A percentile compares a stretch with the other conserved stretches of the same genome.
Conservation (phyloP, 2,888 invertebrate genomes). For the Rotaria magnacalcarata region DNA sequence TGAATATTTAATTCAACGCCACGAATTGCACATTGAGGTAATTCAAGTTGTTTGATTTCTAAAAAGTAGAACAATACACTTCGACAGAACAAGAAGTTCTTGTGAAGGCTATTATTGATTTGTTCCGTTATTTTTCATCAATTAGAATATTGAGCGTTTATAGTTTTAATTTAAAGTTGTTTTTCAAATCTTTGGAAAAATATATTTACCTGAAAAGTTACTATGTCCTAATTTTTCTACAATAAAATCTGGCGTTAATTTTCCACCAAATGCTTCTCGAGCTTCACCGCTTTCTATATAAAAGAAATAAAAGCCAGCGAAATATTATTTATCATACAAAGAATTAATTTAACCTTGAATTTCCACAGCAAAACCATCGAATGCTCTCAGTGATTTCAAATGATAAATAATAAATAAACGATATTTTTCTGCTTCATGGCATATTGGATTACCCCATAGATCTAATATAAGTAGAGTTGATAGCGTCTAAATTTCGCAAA, state of each 20-base stretch:
- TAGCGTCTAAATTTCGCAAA: slow-evolving; percentile 50
- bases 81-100: too few species aligned
- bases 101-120: too few species aligned
- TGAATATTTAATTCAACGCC: slow-evolving; percentile 55
- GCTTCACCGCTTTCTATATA: slow-evolving; percentile 49
- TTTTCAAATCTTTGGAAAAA: too few species aligned
- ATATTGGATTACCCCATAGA: slow-evolving; percentile 57
- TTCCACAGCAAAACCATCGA: slow-evolving; percentile 52
- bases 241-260: slow-evolving; percentile 58
- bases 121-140: too few species aligned
- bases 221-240: slow-evolving; percentile 57
- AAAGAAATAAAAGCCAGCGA: background rate
- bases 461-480: slow-evolving; percentile 56
- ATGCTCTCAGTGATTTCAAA: slow-evolving; percentile 56
- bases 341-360: background rate
- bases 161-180: too few species aligned
- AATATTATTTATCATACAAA: background rate
- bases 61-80: background rate
- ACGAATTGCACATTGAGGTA: slow-evolving; percentile 55
- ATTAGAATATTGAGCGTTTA: too few species aligned
- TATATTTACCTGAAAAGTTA: slow-evolving; percentile 49
- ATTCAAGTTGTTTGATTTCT: slow-evolving; percentile 57
- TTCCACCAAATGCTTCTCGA: slow-evolving; percentile 58
- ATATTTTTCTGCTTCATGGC: slow-evolving; percentile 54
- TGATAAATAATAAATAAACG: slow-evolving; percentile 59